Conservation (phyloP, 2,113 vertebrate genomes). For the Anarrhichthys ocellatus region DNA sequence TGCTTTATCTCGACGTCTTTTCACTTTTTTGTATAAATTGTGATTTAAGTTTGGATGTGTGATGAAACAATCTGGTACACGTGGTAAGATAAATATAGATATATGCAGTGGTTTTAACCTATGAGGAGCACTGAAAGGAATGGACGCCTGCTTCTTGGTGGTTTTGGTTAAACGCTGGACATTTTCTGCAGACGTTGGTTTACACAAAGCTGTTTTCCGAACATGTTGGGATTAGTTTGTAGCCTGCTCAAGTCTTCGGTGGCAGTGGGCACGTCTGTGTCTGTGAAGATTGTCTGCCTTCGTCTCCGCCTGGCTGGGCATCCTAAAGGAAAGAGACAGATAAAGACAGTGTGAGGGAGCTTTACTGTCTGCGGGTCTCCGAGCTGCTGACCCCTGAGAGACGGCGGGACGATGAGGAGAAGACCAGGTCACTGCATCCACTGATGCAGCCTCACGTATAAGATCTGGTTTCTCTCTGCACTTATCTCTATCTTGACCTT, state of each 20-base stretch:
- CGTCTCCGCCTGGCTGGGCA: constrained; percentile 16
- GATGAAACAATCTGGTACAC: constrained; percentile 2
- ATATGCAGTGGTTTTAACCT: not conserved
- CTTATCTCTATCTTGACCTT: constrained; percentile 35
- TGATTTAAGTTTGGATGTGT: not conserved
- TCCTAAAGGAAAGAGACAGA: constrained; percentile 51
- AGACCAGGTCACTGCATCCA: not conserved
- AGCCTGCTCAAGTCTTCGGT: constrained; percentile 32
- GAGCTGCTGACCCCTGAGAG: constrained; percentile 26
- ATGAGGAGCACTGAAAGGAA: not conserved
- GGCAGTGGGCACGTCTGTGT: constrained; percentile 52
- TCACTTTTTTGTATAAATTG: constrained; percentile 19
- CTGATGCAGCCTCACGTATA: not conserved
- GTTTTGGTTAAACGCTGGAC: constrained; percentile 4
- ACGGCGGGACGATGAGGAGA: not conserved
- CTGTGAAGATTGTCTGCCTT: constrained; percentile 51
- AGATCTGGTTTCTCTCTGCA: not conserved
- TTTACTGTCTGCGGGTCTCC: not conserved
- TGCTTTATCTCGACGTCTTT: not conserved
- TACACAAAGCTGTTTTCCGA: constrained; percentile 21
- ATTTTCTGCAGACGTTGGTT: constrained; percentile 14
- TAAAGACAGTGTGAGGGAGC: constrained; percentile 43
- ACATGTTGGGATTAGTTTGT: constrained; percentile 21
- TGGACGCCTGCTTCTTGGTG: constrained; percentile 4
- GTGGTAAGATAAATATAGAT: constrained; percentile 1